Evolutionary conservation across 2,113 vertebrate genomes (phyloP).

Genomic region (Centropus bengalensis): DNA sequence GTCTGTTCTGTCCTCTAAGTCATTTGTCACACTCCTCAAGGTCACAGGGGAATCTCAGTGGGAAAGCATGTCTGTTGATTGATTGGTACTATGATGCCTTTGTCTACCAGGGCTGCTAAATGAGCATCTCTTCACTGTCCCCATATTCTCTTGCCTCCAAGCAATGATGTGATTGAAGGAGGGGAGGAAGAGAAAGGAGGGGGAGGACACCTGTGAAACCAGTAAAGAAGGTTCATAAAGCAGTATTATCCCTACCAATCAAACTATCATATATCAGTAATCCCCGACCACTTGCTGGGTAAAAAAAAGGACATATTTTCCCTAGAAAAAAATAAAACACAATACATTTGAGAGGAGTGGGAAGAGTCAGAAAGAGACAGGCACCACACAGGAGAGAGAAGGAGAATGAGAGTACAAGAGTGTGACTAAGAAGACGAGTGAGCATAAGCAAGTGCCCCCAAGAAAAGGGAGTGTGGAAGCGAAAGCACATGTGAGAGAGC

Average conservation of each 20-base stretch:
- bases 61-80: conserved; percentile 61
- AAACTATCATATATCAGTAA: background rate
- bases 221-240: conserved; percentile 41
- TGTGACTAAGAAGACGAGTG: background rate
- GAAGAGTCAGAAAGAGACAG: background rate
- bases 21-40: conserved; percentile 73
- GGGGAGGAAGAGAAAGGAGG: no score
- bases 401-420: background rate
- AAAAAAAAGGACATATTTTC: background rate
- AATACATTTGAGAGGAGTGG: background rate
- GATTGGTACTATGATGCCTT: conserved; percentile 55
- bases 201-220: background rate
- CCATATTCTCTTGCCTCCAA: conserved; percentile 4
- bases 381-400: fast-evolving
- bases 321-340: background rate
- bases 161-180: conserved; percentile 21
- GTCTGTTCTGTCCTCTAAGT: conserved; percentile 51
- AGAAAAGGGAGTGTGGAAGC: background rate
- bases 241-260: background rate
- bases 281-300: background rate
- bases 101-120: conserved; percentile 54
- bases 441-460: fast-evolving
- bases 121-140: conserved; percentile 47
- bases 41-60: conserved; percentile 57
- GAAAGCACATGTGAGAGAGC: fast-evolving